A percentile compares a stretch with the other conserved stretches of the same genome.
phyloP scores from a whole-genome alignment of 2,797 vertebrate species.

The Platalea minor region DNA sequence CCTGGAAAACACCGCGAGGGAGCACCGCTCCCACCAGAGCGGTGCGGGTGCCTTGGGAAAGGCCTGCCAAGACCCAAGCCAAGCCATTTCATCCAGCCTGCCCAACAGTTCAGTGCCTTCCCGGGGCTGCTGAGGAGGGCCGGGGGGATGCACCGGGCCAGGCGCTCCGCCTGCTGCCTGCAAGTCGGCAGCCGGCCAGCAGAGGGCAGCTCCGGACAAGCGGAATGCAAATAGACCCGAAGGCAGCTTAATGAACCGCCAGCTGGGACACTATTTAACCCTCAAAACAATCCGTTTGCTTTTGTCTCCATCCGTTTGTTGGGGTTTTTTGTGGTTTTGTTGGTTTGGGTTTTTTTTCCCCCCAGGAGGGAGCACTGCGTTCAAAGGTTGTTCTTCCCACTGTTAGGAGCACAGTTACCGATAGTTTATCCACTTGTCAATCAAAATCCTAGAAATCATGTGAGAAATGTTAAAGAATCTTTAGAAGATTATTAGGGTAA shows the following conservation, averaged over 20 bases:
- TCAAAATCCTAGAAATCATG: background rate
- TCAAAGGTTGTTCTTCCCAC: background rate
- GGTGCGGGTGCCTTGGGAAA: rapidly evolving
- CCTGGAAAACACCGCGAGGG: rapidly evolving
- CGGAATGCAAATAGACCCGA: background rate
- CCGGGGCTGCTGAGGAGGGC: background rate
- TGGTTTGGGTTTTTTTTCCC: no score
- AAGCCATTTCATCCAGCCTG: background rate
- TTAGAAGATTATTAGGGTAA: background rate
- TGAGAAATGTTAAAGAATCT: background rate
- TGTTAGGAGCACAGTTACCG: background rate
- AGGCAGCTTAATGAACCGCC: background rate
- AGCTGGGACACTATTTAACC: rapidly evolving
- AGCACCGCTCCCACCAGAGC: no score
- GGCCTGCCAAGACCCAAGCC: background rate
- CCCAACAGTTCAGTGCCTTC: rapidly evolving
- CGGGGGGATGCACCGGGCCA: background rate
- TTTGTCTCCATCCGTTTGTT: background rate
- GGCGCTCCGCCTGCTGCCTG: background rate
- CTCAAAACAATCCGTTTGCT: background rate
- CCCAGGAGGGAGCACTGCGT: background rate
- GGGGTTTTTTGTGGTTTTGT: no score
- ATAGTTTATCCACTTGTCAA: background rate
- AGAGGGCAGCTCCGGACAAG: background rate
- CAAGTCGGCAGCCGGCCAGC: background rate